Base-by-base conservation (phyloP, 2,797 vertebrate genomes). In the Notolabrus celidotus region DNA sequence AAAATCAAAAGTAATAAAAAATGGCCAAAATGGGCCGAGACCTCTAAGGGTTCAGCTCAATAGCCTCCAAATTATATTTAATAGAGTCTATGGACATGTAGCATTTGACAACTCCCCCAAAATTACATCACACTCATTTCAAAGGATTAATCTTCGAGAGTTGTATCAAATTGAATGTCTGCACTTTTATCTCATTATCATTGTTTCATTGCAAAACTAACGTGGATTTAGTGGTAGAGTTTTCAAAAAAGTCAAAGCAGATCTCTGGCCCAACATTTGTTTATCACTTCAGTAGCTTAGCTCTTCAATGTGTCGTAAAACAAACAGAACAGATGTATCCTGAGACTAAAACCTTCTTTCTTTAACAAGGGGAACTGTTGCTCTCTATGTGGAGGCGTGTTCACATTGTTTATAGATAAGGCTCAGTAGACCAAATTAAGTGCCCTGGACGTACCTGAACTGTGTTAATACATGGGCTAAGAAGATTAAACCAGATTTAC, bases 401-500 rank as follows among this genome's bases (percentile, higher is more conserved):
- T 75, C 63, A 64, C 65, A 77, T 43, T 72, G 68, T 81, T 83
- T 71, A 63, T 70, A 74, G 54, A 38, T 65, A 53, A 67, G 72
- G 79, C 84, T 89, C 82, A 87, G 80, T 34, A 54, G 52, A 77
- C 83, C 87, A 89, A 87, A 89, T 92, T 83, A 90, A 87, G 73
- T 72, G 83, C 69, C 67, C 79, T 72, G 77, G 83, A 84, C 83
- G 65, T 79, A 81, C 80, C 66, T 85, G 74, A 77, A 88, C 74
- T 62, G 71, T 61, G 72, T 66, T 57, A 78, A 84, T 84, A 81
- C 67, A 80, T 43, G 69, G n/a, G 71, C 68, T 93, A 94, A 95
- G 88, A 89, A 88, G 94, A 94, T 94, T 94, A 94, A 73, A 70
- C 14, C 15, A 92, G 89, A 92, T 92, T 94, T 90, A 89, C 68